Conservation (phyloP, 2,888 invertebrate genomes). For the Halocaridina rubra region DNA sequence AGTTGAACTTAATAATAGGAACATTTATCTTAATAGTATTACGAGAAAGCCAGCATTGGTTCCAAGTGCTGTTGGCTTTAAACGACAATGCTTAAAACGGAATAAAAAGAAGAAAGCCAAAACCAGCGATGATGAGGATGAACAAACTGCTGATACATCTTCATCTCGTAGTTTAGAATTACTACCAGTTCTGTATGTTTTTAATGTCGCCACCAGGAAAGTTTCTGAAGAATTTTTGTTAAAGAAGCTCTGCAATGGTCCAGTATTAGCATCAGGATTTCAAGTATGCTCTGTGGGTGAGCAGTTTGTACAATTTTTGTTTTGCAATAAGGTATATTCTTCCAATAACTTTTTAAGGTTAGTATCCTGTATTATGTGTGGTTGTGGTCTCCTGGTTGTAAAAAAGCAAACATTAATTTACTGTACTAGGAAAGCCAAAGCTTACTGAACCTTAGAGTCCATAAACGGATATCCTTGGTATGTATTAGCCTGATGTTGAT, state of each 20-base stretch:
- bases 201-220: conserved; percentile 10
- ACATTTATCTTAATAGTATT: not conserved
- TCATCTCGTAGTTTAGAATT: conserved; percentile 20
- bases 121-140: conserved; percentile 46
- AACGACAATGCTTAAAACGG: not conserved
- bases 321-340: too few relatives aligned
- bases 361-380: too few relatives aligned
- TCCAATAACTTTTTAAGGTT: too few relatives aligned
- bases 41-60: not conserved
- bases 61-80: conserved; percentile 42
- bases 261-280: conserved; percentile 34
- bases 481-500: too few relatives aligned
- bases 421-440: too few relatives aligned
- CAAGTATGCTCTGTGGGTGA: conserved; percentile 48
- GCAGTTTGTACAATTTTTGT: too few relatives aligned
- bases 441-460: too few relatives aligned
- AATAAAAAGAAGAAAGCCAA: conserved; percentile 31
- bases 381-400: too few relatives aligned
- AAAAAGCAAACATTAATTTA: too few relatives aligned
- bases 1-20: not conserved
- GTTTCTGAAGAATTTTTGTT: conserved; percentile 32
- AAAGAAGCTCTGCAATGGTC: conserved; percentile 26
- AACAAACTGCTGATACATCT: not conserved
- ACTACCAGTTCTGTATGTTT: conserved; percentile 31
- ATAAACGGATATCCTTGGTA: too few relatives aligned